phyloP scores from a whole-genome alignment of 2,113 vertebrate genomes.

The Sciurus niger region DNA sequence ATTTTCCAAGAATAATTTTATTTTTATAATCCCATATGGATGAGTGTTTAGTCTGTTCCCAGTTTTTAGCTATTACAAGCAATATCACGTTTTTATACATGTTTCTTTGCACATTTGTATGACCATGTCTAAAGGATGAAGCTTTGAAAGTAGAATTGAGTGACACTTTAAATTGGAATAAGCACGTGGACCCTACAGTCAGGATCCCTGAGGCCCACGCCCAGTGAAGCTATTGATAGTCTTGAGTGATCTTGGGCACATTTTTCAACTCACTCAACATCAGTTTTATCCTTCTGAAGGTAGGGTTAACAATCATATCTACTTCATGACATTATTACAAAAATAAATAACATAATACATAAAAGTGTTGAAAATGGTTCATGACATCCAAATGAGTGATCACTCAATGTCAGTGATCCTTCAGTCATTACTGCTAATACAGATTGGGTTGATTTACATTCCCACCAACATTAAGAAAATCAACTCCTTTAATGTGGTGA shows the following conservation, averaged over 20 bases:
- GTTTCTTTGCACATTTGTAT: background rate
- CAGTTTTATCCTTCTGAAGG: background rate
- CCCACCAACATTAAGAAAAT: conserved; percentile 6
- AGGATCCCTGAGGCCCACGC: background rate
- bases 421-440: background rate
- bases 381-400: background rate
- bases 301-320: background rate
- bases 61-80: background rate
- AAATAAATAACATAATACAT: background rate
- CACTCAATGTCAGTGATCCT: background rate
- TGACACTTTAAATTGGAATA: background rate
- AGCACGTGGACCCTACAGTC: background rate
- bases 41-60: background rate
- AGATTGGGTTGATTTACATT: conserved; percentile 13
- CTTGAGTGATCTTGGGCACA: background rate
- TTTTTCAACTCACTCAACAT: background rate
- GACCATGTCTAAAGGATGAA: background rate
- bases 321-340: background rate
- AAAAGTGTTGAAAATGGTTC: conserved; percentile 39
- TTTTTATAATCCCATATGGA: conserved; percentile 8
- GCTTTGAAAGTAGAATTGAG: background rate
- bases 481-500: background rate
- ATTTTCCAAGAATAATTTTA: conserved; percentile 12
- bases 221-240: background rate
- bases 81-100: background rate